Evolutionary conservation across 1,140 invertebrate species (phyloP).

Genomic region (Bicyclus anynana): DNA sequence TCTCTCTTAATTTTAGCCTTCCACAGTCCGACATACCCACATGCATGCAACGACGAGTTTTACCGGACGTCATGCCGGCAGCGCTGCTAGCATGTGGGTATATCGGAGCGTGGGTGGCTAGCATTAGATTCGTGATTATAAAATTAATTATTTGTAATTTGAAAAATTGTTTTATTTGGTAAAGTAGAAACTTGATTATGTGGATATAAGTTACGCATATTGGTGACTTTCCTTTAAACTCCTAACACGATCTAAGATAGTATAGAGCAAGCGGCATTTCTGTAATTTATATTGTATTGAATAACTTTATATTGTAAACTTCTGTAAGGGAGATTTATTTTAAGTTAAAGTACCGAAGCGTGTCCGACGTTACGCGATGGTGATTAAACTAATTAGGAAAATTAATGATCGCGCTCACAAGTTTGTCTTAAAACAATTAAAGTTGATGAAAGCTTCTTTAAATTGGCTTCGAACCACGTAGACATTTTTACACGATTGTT

Average conservation of each 20-base stretch:
- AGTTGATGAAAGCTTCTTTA: constrained; percentile 13
- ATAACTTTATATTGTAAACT: constrained; percentile 18
- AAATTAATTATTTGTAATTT: too few relatives aligned
- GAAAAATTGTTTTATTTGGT: too few relatives aligned
- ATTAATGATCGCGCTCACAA: constrained; percentile 48
- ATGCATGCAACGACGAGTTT: too few relatives aligned
- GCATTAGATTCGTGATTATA: too few relatives aligned
- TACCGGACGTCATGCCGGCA: too few relatives aligned
- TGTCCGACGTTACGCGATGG: constrained; percentile 46
- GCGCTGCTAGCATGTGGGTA: too few relatives aligned
- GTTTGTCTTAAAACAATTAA: constrained; percentile 10
- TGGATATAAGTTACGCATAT: too few relatives aligned
- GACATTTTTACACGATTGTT: background rate
- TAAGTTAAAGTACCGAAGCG: constrained; percentile 18
- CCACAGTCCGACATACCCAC: too few relatives aligned
- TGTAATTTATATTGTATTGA: constrained; percentile 25
- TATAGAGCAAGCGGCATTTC: constrained; percentile 9
- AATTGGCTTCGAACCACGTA: background rate
- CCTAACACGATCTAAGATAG: constrained; percentile 9
- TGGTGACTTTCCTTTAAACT: background rate
- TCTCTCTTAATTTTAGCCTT: too few relatives aligned
- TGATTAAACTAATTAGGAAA: constrained; percentile 66
- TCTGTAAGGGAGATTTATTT: constrained; percentile 24
- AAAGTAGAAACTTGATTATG: too few relatives aligned
- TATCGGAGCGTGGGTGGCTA: too few relatives aligned